Evolutionary conservation across 2,888 invertebrate species (phyloP).

Genomic region (Scaptomyza tumidula): DNA sequence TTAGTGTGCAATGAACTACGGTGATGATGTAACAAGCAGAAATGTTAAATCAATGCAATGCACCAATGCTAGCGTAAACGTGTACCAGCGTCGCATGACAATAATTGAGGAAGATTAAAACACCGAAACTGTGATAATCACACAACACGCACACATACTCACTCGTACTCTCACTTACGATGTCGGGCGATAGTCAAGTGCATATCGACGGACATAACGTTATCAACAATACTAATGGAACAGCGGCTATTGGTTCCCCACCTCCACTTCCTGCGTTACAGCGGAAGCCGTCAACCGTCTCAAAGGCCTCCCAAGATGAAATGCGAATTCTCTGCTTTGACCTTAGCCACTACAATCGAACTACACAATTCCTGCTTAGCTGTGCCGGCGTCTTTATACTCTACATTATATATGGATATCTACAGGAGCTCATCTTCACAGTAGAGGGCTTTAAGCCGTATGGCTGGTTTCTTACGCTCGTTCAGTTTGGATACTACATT

Average conservation of each 20-base stretch:
- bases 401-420: constrained; percentile 95
- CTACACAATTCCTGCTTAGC: constrained; percentile 90
- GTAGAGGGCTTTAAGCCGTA: constrained; percentile 94
- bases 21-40: constrained; percentile 22
- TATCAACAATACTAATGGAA: constrained; percentile 55
- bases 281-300: constrained; percentile 48
- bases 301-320: constrained; percentile 75
- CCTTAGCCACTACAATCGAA: constrained; percentile 87
- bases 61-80: constrained; percentile 11
- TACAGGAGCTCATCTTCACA: constrained; percentile 96
- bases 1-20: background rate
- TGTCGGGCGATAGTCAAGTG: constrained; percentile 38
- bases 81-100: constrained; percentile 21
- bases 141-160: constrained; percentile 6
- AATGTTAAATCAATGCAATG: constrained; percentile 5
- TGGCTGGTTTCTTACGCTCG: constrained; percentile 95
- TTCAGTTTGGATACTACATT: constrained; percentile 95
- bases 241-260: constrained; percentile 8
- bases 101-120: constrained; percentile 2
- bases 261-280: constrained; percentile 9
- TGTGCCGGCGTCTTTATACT: constrained; percentile 93
- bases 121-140: constrained; percentile 41
- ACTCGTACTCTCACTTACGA: constrained; percentile 21
- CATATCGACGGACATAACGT: constrained; percentile 43
- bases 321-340: constrained; percentile 90